Evolutionary conservation across 2,113 vertebrate genomes (phyloP), one percentile per base, ranked within the genome.

Genomic region (Cheirogaleus medius): DNA sequence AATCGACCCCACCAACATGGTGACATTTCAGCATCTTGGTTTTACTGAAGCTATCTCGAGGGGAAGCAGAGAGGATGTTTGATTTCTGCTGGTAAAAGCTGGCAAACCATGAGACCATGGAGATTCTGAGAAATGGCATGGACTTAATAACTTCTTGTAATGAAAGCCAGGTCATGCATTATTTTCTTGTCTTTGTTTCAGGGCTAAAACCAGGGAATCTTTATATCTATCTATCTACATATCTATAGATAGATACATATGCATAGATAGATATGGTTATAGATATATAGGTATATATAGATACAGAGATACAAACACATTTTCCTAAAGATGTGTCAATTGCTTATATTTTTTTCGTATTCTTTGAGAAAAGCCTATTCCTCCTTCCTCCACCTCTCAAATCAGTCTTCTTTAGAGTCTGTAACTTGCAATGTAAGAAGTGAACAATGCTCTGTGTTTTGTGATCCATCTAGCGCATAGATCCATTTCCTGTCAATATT

Each of bases 1-100:
- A 23, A 32, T 20, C 29, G 7, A 0, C 0, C 0, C 2, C 12
- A 64, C 8, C 54, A n/a, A n/a, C 15, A 63, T 1, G 56, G 6
- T 44, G n/a, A 5, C 2, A 37, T 54, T 63, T 78, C 14, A 25
- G 4, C 10, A 8, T 4, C 25, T 34, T 27, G 25, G 3, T 56
- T 8, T 42, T 56, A 8, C 18, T 14, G 14, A 32, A 15, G 1
- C 17, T 58, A 4, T 27, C 27, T 52, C 37, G 8, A 13, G 73
- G 71, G 27, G 37, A 52, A 34, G 25, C 54, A 77, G 32, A 77
- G 18, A 37, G 5, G 18, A 18, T 17, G 52, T 27, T 37, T 52
- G 56, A 68, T 74, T 74, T 87, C 42, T 74, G 8, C 47, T 42
- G 29, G 47, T 58, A 13, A 52, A 66, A 18, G 0, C 6, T 71